phyloP scores from a whole-genome alignment of 2,888 invertebrate genomes.

The Acanthosoma haemorrhoidale region DNA sequence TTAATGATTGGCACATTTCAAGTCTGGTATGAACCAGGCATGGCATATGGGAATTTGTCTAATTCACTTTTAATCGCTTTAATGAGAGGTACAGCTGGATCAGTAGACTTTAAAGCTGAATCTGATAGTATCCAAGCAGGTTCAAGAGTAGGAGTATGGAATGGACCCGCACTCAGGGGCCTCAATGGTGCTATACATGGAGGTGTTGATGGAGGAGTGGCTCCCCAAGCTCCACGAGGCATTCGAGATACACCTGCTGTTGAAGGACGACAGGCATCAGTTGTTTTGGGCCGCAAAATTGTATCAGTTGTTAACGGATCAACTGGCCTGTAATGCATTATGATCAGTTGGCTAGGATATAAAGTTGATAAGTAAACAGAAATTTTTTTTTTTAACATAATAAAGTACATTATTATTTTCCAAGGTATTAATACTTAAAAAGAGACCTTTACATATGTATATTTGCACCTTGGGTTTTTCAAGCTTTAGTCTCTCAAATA shows the following conservation, averaged over 20 bases:
- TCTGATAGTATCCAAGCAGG: slow-evolving; percentile 54
- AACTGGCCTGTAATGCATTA: slow-evolving; percentile 39
- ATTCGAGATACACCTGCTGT: slow-evolving; percentile 35
- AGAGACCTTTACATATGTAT: no score
- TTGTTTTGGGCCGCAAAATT: slow-evolving; percentile 41
- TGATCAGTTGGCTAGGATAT: no score
- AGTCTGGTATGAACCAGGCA: slow-evolving; percentile 33
- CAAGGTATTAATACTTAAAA: no score
- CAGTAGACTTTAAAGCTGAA: slow-evolving; percentile 55
- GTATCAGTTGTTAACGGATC: slow-evolving; percentile 36
- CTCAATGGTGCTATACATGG: slow-evolving; percentile 45
- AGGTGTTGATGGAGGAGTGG: slow-evolving; percentile 37
- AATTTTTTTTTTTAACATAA: no score
- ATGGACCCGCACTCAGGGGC: slow-evolving; percentile 62
- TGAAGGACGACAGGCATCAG: slow-evolving; percentile 39
- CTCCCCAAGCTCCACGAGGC: slow-evolving; percentile 38
- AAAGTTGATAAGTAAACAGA: no score
- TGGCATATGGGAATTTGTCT: slow-evolving; percentile 42
- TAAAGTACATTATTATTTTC: no score
- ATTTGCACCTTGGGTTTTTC: no score
- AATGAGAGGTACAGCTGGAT: slow-evolving; percentile 77
- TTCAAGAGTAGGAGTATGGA: slow-evolving; percentile 53
- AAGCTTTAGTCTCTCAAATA: no score
- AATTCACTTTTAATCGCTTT: slow-evolving; percentile 75
- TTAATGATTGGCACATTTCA: slow-evolving; percentile 27